Base-by-base conservation (phyloP, 2,797 vertebrate genomes). In the Huso huso region DNA sequence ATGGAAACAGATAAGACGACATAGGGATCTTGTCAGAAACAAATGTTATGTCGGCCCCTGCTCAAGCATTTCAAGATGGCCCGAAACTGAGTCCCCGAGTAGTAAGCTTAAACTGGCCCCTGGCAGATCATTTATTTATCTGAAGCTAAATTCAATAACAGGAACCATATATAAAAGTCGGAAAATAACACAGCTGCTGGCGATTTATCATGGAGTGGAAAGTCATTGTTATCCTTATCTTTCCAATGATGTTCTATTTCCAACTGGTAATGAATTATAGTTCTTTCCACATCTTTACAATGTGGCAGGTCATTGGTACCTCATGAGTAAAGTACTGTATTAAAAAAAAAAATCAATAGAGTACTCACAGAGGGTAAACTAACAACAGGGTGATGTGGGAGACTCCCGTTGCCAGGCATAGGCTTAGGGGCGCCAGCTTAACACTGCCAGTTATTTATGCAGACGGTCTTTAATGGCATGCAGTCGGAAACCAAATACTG, bases 81-180 rank as follows among this genome's bases (percentile, higher is more conserved):
- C 83, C 87, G 87, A 87, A 87, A 89, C 82, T 78, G 72, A 84
- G 81, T 81, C 81, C 83, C 86, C 81, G 84, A 86, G 79, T 87
- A 87, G 84, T 88, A 89, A 87, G 87, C 89, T 91, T 92, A 92
- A 91, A 91, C 80, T 82, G 85, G 82, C 84, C 76, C 83, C 85
- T 90, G 89, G 89, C 90, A 91, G 89, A 91, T 84, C 84, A 79
- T 93, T 90, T 92, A 93, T 94, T 94, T 94, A 93, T 92, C 89
- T 91, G 85, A 83, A 84, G 82, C 87, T 91, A 90, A 92, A 93
- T 93, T 93, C 90, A 93, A 95, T 94, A 92, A 91, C 90, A 88
- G 79, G 74, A 88, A 82, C 87, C 87, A 86, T 90, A 89, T 92
- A 93, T 92, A 93, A 93, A 91, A 91, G 87, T 86, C 82, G 80